These are phyloP conservation scores for Axea sp. DNA, from an alignment of 2,888 invertebrate species.

Conservation along the genomic window DNA sequence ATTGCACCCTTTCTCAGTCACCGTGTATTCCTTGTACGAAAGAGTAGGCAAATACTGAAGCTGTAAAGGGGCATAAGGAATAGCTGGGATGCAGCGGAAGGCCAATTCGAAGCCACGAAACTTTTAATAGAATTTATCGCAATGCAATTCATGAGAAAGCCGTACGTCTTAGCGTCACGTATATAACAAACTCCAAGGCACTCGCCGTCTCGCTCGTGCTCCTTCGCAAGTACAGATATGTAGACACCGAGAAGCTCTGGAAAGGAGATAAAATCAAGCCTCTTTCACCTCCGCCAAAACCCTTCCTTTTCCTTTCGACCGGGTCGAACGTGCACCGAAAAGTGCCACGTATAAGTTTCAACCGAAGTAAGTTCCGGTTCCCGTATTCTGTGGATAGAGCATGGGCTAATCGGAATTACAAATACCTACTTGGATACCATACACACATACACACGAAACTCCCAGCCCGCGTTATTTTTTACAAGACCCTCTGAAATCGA, in stretches of 20 bases:
- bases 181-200: constrained; percentile 67
- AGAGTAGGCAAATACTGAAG: constrained; percentile 51
- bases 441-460: no score
- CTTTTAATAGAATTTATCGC: constrained; percentile 79
- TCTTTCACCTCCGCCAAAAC: constrained; percentile 56
- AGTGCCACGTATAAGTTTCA: constrained; percentile 72
- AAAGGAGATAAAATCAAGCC: constrained; percentile 60
- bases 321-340: constrained; percentile 70
- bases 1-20: neutral
- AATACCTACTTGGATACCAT: constrained; percentile 68
- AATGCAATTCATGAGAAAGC: constrained; percentile 78
- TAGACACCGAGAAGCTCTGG: constrained; percentile 58
- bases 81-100: constrained; percentile 69
- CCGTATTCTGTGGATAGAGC: constrained; percentile 67
- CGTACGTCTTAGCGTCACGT: constrained; percentile 76
- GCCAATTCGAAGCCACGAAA: constrained; percentile 71
- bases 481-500: constrained; percentile 27
- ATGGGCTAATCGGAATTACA: constrained; percentile 77
- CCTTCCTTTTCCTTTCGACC: constrained; percentile 58
- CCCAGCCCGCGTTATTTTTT: constrained; percentile 42
- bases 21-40: constrained; percentile 25
- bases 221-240: constrained; percentile 57
- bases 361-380: constrained; percentile 69
- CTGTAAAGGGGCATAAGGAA: constrained; percentile 49
- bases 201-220: constrained; percentile 51